Conservation (phyloP, 2,113 vertebrate genomes). For the Rana temporaria region DNA sequence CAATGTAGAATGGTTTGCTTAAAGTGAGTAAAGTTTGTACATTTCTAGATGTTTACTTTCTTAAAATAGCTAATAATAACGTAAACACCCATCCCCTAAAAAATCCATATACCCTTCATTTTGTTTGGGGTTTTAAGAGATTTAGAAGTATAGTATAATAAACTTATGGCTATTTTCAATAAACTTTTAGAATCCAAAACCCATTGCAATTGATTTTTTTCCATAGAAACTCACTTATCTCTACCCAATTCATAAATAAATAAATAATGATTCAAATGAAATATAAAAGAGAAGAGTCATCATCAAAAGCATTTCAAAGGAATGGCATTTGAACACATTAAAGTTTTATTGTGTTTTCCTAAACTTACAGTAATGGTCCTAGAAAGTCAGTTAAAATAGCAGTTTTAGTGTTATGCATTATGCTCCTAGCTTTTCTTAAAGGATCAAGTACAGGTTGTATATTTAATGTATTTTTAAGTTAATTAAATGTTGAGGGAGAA, state of each 20-base stretch:
- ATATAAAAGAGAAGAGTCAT: conserved; percentile 6
- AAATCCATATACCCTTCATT: too few relatives aligned
- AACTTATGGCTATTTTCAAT: background rate
- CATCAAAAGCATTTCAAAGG: conserved; percentile 15
- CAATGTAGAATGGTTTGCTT: too few relatives aligned
- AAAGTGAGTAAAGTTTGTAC: too few relatives aligned
- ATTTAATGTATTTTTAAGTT: too few relatives aligned
- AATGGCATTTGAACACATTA: conserved; percentile 7
- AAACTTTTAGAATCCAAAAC: background rate
- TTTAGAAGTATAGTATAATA: background rate
- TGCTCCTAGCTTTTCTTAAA: too few relatives aligned
- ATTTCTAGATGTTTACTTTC: too few relatives aligned
- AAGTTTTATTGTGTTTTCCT: background rate
- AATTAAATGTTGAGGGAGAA: too few relatives aligned
- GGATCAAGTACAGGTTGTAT: too few relatives aligned
- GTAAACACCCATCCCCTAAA: too few relatives aligned
- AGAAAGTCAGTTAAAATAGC: background rate
- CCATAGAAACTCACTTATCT: background rate
- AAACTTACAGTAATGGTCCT: conserved; percentile 3
- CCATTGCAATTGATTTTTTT: conserved; percentile 13
- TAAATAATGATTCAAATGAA: conserved; percentile 8
- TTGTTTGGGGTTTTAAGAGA: background rate
- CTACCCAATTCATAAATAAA: conserved; percentile 2
- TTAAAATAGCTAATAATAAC: too few relatives aligned
- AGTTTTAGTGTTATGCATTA: too few relatives aligned